Base-by-base conservation (phyloP, 2,888 invertebrate species). In the Apoderus coryli region DNA sequence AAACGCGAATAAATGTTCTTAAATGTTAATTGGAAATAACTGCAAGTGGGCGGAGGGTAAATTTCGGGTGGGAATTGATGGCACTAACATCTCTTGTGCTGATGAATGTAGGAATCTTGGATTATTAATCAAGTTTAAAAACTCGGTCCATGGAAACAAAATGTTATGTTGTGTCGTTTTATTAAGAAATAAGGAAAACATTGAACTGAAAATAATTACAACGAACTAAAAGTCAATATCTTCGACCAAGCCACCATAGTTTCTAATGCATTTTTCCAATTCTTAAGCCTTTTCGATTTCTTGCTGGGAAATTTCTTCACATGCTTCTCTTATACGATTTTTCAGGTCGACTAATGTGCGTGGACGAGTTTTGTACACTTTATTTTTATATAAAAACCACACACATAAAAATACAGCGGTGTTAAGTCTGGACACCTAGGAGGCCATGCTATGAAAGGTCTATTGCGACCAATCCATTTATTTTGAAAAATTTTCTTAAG, bases 401-500 rank as follows among this genome's bases (percentile, higher is more conserved):
- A 19, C 19, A 19, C 7, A 19, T 19, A 19, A 19, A n/a, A 19
- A 19, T 19, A 6, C 19, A 19, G 19, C 19, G 19, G 19, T 19
- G 19, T 19, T n/a, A 19, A 19, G 19, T 19, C 19, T 19, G 19
- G 19, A 19, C 7, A 19, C n/a, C 19, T 19, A 19, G 19, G 19
- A 19, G 19, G 19, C 19, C 19, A 19, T 6, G 19, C 19, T 19
- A 7, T 19, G 19, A 19, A 19, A 19, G 19, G 19, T 7, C 19
- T 19, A 19, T 19, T 19, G 19, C 19, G 19, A 19, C 19, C 19
- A 19, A 19, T 19, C 19, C 19, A 19, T 19, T 19, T 19, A 19
- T 19, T 19, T 19, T 19, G 19, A 19, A 19, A 19, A 19, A 7
- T 19, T 19, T 19, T n/a, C 6, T 19, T 19, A 19, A n/a, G 19